Percentiles rank a stretch among this genome's conserved stretches.
Evolutionary conservation across 2,113 vertebrate species (phyloP).

Genomic region (Alectura lathami): DNA sequence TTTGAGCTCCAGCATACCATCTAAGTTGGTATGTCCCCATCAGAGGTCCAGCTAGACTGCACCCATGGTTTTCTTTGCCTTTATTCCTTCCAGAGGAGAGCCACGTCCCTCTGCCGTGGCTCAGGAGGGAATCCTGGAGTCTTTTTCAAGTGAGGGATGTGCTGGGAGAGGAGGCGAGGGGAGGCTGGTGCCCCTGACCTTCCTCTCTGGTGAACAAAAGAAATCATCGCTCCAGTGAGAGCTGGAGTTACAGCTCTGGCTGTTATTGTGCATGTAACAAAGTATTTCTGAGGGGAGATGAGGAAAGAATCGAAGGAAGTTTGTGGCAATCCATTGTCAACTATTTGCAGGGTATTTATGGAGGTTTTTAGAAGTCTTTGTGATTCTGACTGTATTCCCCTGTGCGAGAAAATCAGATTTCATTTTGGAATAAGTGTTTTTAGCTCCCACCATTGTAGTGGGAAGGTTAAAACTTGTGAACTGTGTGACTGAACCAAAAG

Average conservation of each 20-base stretch:
- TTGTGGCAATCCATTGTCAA: background rate
- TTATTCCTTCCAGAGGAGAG: background rate
- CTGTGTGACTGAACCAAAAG: background rate
- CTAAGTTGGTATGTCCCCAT: fast-evolving
- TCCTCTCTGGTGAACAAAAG: background rate
- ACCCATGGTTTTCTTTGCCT: background rate
- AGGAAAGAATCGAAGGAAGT: background rate
- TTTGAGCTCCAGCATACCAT: background rate
- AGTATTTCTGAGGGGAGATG: background rate
- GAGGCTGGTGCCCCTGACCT: background rate
- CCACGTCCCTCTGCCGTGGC: background rate
- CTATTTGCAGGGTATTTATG: background rate
- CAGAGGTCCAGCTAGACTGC: background rate
- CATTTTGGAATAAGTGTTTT: background rate
- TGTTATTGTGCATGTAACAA: background rate
- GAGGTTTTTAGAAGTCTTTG: background rate
- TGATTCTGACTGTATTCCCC: background rate
- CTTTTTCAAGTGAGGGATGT: background rate
- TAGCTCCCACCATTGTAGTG: background rate
- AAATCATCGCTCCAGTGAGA: background rate
- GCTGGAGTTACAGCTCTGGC: background rate
- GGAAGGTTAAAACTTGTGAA: background rate
- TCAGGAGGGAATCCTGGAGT: background rate
- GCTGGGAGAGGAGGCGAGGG: background rate
- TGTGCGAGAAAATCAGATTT: background rate